phyloP scores from a whole-genome alignment of 2,113 vertebrate species.

The Sitta europaea region DNA sequence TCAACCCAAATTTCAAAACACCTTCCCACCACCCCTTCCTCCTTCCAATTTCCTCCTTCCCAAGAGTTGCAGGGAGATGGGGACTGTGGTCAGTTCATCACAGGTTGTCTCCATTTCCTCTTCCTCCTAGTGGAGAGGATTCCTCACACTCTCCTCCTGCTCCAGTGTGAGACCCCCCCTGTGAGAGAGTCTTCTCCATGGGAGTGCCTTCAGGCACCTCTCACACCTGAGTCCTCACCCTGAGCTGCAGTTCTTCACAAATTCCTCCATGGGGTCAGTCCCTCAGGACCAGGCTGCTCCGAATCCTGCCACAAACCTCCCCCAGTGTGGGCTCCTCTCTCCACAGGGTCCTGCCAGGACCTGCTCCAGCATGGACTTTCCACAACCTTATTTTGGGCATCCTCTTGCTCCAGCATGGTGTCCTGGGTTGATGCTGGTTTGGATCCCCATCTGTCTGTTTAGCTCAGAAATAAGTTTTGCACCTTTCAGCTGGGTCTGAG shows the following conservation, averaged over 20 bases:
- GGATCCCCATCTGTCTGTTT: too few species aligned
- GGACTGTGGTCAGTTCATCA: neutral
- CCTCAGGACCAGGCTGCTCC: neutral
- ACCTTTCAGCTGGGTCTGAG: too few species aligned
- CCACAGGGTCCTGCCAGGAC: neutral
- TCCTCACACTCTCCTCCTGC: neutral
- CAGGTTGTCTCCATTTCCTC: neutral
- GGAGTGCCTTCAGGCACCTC: neutral
- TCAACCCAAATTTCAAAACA: neutral
- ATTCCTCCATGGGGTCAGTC: neutral
- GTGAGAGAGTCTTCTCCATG: neutral
- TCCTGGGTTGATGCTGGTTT: too few species aligned
- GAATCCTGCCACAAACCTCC: neutral
- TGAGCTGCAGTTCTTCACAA: neutral
- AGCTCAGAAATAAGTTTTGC: too few species aligned
- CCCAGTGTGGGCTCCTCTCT: neutral
- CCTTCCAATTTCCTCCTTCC: neutral
- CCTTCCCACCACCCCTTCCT: neutral
- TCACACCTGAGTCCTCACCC: neutral
- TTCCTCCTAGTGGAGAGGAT: accelerated
- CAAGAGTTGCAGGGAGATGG: neutral
- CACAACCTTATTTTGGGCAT: neutral
- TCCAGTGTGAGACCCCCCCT: too few species aligned
- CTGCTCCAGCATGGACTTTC: neutral
- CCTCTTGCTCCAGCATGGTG: neutral